Evolutionary conservation across 2,113 vertebrate genomes (phyloP), one percentile per base, ranked within the genome.

Genomic region (Gulo gulo): DNA sequence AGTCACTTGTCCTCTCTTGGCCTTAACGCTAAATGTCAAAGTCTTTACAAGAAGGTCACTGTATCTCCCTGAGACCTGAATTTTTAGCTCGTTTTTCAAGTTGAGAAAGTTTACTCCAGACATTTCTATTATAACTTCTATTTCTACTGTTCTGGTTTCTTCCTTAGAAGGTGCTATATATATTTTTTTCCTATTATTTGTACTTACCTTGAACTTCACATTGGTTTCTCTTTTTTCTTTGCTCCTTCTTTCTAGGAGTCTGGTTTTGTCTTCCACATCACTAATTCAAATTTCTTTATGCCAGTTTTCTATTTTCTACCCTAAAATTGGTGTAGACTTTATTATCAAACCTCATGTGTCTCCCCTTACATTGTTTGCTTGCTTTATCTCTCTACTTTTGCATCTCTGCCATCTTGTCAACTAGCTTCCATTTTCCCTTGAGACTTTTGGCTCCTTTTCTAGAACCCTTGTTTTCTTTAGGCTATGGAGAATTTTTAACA

Each of bases 131-230:
- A 16, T 1, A 29, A 29, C 34, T 78, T 63, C 7, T 23, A 15
- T 61, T 67, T 24, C 91, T 34, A 34, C 12, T 15, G 2, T 34
- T 39, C 26, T 7, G 12, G 1, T 34, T n/a, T 81, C 36, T 76
- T 26, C 78, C 36, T 74, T 50, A 42, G 69, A 26, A 34, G 34
- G 45, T 55, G 15, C 4, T 2, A 2, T 29, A 52, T 10, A 47
- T 47, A 14, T 10, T n/a, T 15, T 47, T 26, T 78, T 23, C 39
- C 36, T 55, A 1, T 14, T 29, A 7, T 59, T 39, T 2, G 3
- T 10, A 6, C 18, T 26, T 10, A 6, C 0, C 11, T 0, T 6
- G 11, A 0, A 6, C 20, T 2, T 8, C 20, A 0, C 57, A 11
- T 34, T 15, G 24, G 31, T n/a, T 47, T 3, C 26, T 24, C 23